A percentile compares a stretch with the other conserved stretches of the same genome.
Evolutionary conservation across 2,888 invertebrate genomes (phyloP).

Genomic region (Gymnocheta viridis): DNA sequence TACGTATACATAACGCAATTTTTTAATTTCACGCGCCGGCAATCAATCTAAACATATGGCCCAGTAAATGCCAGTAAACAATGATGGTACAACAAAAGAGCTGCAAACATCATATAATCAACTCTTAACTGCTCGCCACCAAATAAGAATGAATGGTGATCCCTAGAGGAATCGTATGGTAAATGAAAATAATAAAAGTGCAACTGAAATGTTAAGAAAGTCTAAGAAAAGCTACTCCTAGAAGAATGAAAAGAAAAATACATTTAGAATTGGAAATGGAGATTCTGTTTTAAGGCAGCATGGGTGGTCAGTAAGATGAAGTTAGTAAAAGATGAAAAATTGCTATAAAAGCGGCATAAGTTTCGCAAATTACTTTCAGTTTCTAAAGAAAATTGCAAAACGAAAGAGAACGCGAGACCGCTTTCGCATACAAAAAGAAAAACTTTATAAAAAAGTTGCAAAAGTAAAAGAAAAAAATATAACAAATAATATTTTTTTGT

Average conservation of each 20-base stretch:
- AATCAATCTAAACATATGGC: slow-evolving; percentile 76
- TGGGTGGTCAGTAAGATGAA: slow-evolving; percentile 72
- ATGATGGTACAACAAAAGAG: slow-evolving; percentile 43
- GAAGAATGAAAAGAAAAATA: neutral
- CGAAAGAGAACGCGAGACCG: slow-evolving; percentile 61
- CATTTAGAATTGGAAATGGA: slow-evolving; percentile 36
- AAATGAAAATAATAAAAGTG: slow-evolving; percentile 18
- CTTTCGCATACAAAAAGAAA: slow-evolving; percentile 16
- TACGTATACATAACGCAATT: slow-evolving; percentile 38
- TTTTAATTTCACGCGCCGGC: slow-evolving; percentile 80
- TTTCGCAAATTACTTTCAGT: slow-evolving; percentile 77
- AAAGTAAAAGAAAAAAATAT: neutral
- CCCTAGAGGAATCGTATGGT: slow-evolving; percentile 59
- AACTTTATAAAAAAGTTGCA: slow-evolving; percentile 1
- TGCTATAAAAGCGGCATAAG: slow-evolving; percentile 77
- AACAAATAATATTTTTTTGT: slow-evolving; percentile 4
- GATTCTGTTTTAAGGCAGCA: slow-evolving; percentile 46
- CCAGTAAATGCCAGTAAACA: slow-evolving; percentile 43
- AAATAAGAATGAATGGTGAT: slow-evolving; percentile 38
- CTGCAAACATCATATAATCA: neutral
- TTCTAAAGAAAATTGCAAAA: slow-evolving; percentile 74
- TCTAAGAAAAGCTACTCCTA: slow-evolving; percentile 1
- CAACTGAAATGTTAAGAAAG: slow-evolving; percentile 21
- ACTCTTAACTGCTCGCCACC: slow-evolving; percentile 24
- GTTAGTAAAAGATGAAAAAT: slow-evolving; percentile 60